Conservation (phyloP, 1,140 invertebrate genomes). For the Zophobas atratus region DNA sequence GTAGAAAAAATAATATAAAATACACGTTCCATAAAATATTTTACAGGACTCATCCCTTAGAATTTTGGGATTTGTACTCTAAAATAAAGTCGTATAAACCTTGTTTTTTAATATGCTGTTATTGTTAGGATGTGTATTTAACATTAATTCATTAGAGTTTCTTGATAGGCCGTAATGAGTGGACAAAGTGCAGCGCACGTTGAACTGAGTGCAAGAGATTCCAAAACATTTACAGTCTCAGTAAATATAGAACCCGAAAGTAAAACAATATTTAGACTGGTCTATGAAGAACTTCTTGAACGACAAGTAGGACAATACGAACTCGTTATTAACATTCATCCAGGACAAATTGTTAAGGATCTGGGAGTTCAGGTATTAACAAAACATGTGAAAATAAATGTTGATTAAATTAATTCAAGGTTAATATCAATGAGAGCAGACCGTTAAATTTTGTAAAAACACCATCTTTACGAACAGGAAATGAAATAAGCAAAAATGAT, state of each 20-base stretch:
- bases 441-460: conserved; percentile 72
- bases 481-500: conserved; percentile 57
- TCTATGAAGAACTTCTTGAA: conserved; percentile 76
- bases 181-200: conserved; percentile 75
- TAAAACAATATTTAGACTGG: conserved; percentile 74
- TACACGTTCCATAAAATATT: no score
- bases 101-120: no score
- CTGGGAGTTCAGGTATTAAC: conserved; percentile 67
- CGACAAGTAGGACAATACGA: conserved; percentile 74
- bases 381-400: no score
- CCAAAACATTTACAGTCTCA: conserved; percentile 75
- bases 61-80: no score
- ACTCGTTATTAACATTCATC: conserved; percentile 75
- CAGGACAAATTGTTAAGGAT: conserved; percentile 70
- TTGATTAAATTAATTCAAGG: conserved; percentile 48
- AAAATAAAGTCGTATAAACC: no score
- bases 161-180: conserved; percentile 70
- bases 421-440: conserved; percentile 72
- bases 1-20: no score
- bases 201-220: conserved; percentile 73
- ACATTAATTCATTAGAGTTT: neutral
- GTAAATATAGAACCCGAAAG: conserved; percentile 74
- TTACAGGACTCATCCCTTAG: no score
- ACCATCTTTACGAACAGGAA: conserved; percentile 72
- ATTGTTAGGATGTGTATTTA: no score